Evolutionary conservation across 2,797 vertebrate species (phyloP).

Genomic region (Craterocephalus amniculus): DNA sequence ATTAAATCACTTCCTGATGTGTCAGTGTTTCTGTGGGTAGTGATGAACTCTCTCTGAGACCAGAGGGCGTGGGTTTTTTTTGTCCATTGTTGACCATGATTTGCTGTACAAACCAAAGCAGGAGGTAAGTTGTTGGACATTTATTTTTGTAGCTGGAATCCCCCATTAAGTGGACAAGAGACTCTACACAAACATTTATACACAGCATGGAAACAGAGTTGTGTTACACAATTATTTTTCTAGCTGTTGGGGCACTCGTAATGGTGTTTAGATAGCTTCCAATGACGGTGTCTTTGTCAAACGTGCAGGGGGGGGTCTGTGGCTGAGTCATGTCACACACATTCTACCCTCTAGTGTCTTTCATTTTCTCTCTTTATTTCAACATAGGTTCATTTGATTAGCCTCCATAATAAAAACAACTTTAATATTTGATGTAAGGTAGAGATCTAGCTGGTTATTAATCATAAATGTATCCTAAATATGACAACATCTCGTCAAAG

Average conservation of each 20-base stretch:
- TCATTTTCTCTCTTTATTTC: neutral
- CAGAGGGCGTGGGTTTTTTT: constrained; percentile 48
- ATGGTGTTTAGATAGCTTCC: constrained; percentile 51
- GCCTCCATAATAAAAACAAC: neutral
- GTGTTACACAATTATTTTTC: constrained; percentile 45
- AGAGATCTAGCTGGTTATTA: no score
- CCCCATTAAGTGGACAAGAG: constrained; percentile 55
- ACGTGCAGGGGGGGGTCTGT: neutral
- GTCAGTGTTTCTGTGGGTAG: constrained; percentile 40
- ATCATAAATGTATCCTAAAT: no score
- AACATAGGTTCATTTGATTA: neutral
- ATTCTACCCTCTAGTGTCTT: constrained; percentile 3
- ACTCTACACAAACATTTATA: constrained; percentile 60
- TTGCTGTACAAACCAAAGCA: constrained; percentile 56
- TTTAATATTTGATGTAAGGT: no score
- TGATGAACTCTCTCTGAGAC: constrained; percentile 32
- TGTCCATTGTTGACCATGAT: constrained; percentile 35
- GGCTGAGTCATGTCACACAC: constrained; percentile 40
- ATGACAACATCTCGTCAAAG: no score
- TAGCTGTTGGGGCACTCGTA: constrained; percentile 43
- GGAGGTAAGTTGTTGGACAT: constrained; percentile 51
- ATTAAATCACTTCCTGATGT: constrained; percentile 4
- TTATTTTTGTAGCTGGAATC: constrained; percentile 65
- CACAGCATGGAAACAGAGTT: constrained; percentile 45
- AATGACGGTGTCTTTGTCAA: constrained; percentile 38